phyloP scores from a whole-genome alignment of 2,113 vertebrate genomes.

The Phocoena phocoena region DNA sequence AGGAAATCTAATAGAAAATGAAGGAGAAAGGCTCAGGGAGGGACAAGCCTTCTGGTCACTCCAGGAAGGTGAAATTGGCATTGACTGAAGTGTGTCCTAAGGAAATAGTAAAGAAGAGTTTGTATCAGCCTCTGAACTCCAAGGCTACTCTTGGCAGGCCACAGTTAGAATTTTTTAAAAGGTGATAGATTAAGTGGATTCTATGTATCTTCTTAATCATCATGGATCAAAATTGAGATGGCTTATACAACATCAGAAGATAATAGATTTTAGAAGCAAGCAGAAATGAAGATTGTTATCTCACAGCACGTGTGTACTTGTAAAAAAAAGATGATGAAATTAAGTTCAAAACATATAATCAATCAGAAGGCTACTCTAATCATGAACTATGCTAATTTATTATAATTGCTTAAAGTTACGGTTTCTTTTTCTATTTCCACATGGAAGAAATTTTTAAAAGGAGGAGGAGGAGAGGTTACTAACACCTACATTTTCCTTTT shows the following conservation, averaged over 20 bases:
- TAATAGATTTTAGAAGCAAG: not conserved
- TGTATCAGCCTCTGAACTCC: not conserved
- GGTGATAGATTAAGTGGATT: not conserved
- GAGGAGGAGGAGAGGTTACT: not conserved
- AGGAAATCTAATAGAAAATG: not conserved
- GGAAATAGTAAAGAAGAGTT: not conserved
- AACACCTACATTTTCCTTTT: not conserved
- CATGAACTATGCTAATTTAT: not conserved
- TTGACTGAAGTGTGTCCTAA: not conserved
- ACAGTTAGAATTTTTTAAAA: not conserved
- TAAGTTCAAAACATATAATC: not conserved
- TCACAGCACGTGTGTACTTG: not conserved
- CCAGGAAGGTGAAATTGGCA: not conserved
- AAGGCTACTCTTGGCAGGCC: not conserved
- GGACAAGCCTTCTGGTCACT: not conserved
- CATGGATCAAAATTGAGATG: not conserved
- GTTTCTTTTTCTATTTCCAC: not conserved
- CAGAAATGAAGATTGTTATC: not conserved
- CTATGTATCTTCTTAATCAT: not conserved
- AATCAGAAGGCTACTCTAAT: not conserved
- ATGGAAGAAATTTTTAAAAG: not conserved
- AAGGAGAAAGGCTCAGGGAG: not conserved
- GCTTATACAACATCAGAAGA: not conserved
- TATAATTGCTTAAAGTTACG: not conserved
- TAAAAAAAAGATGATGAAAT: not conserved